Evolutionary conservation across 1,140 invertebrate genomes (phyloP).

Genomic region (Zaprionus nigranus): DNA sequence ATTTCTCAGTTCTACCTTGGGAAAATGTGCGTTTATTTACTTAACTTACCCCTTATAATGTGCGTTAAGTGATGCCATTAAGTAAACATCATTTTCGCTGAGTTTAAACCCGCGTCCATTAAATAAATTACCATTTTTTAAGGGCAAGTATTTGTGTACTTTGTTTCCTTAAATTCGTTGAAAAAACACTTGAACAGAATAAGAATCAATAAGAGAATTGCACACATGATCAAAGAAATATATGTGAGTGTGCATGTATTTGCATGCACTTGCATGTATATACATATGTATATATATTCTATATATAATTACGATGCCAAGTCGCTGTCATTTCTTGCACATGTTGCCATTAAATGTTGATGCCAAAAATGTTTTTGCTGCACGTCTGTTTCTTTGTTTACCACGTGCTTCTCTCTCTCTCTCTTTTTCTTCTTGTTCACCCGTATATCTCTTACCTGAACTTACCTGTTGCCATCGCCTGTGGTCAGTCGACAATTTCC

Average conservation of each 20-base stretch:
- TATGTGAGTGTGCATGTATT: not conserved
- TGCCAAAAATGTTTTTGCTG: conserved; percentile 20
- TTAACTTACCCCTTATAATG: conserved; percentile 10
- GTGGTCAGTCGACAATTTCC: conserved; percentile 21
- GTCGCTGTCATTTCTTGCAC: conserved; percentile 55
- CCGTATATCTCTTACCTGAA: not conserved
- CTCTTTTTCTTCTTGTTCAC: not conserved
- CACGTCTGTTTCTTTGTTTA: conserved; percentile 1
- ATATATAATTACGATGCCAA: conserved; percentile 50
- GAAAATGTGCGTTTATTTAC: not conserved
- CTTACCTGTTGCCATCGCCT: conserved; percentile 17
- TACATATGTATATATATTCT: conserved; percentile 9
- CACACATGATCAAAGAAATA: conserved; percentile 7
- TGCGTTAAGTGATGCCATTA: conserved; percentile 9
- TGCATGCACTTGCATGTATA: too few relatives aligned
- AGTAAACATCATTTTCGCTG: not conserved
- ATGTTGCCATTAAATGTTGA: conserved; percentile 53
- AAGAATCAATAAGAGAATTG: conserved; percentile 12
- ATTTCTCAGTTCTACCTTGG: not conserved
- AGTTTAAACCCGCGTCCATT: not conserved
- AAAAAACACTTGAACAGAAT: not conserved
- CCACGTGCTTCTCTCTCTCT: conserved; percentile 20
- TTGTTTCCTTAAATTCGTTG: conserved; percentile 5
- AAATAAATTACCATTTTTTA: conserved; percentile 7
- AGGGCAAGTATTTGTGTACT: conserved; percentile 5